Conservation (phyloP, 1,140 invertebrate genomes). For the Drosophila jambulina region DNA sequence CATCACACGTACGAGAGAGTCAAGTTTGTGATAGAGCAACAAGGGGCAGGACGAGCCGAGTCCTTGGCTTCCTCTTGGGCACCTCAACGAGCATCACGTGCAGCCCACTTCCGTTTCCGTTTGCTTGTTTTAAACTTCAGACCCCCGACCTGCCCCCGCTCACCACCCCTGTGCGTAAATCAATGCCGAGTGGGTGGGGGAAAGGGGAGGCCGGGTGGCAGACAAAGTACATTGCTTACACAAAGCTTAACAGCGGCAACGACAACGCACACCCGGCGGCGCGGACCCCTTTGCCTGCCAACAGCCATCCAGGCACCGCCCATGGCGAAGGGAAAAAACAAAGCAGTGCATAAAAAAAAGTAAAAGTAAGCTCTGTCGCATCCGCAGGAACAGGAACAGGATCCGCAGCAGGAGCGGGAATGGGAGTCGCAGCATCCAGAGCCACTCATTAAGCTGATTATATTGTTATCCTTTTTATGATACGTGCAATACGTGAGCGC, state of each 20-base stretch:
- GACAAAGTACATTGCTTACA: slow-evolving; percentile 82
- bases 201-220: slow-evolving; percentile 25
- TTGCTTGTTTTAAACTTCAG: slow-evolving; percentile 80
- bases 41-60: slow-evolving; percentile 39
- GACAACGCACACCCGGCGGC: slow-evolving; percentile 72
- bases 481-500: slow-evolving; percentile 83
- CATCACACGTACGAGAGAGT: slow-evolving; percentile 29
- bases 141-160: slow-evolving; percentile 1
- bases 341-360: slow-evolving; percentile 80
- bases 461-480: slow-evolving; percentile 85
- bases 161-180: slow-evolving; percentile 61
- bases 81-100: slow-evolving; percentile 82
- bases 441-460: slow-evolving; percentile 84
- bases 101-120: slow-evolving; percentile 82
- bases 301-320: slow-evolving; percentile 2
- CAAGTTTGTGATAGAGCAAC: slow-evolving; percentile 53
- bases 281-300: slow-evolving; percentile 26
- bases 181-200: slow-evolving; percentile 57
- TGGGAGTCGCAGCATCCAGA: slow-evolving; percentile 45
- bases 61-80: slow-evolving; percentile 64
- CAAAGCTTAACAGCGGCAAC: slow-evolving; percentile 77
- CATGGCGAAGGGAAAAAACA: slow-evolving; percentile 56
- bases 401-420: slow-evolving; percentile 8
- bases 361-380: slow-evolving; percentile 79
- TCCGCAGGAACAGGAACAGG: slow-evolving; percentile 42